Conservation (phyloP, 2,797 vertebrate genomes). For the Rhinophrynus dorsalis region DNA sequence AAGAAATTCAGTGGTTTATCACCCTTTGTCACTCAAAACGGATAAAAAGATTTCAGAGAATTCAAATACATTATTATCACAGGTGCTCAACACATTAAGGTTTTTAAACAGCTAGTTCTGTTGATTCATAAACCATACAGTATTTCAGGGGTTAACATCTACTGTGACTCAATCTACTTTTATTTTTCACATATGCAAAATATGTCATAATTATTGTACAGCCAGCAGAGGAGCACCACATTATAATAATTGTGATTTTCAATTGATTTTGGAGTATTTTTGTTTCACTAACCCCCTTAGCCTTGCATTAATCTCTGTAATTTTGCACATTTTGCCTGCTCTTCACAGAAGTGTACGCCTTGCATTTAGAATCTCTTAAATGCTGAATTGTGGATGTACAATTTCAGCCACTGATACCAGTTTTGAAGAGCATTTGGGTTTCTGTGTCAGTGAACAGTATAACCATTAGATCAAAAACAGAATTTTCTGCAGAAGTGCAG, state of each 20-base stretch:
- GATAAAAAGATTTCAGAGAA: too few relatives aligned
- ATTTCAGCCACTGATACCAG: conserved; percentile 35
- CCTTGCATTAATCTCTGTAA: conserved; percentile 68
- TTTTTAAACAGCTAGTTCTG: too few relatives aligned
- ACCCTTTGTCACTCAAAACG: too few relatives aligned
- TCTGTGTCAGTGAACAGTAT: conserved; percentile 12
- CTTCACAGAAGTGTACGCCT: conserved; percentile 60
- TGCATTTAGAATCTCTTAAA: conserved; percentile 45
- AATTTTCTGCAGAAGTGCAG: conserved; percentile 37
- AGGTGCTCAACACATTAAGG: too few relatives aligned
- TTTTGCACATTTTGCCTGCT: conserved; percentile 70
- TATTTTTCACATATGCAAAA: conserved; percentile 39
- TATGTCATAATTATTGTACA: conserved; percentile 37
- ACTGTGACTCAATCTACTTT: conserved; percentile 18
- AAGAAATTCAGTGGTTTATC: too few relatives aligned
- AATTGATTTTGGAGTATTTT: conserved; percentile 60
- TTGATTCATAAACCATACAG: neutral
- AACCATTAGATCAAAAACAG: conserved; percentile 38
- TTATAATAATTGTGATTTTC: conserved; percentile 42
- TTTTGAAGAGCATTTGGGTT: conserved; percentile 25
- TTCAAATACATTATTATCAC: too few relatives aligned
- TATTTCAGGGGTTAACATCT: conserved; percentile 15
- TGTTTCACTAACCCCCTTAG: conserved; percentile 66
- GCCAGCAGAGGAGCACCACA: conserved; percentile 18
- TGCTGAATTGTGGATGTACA: conserved; percentile 42